Conservation (phyloP, 1,140 invertebrate genomes). For the Heliothis virescens region DNA sequence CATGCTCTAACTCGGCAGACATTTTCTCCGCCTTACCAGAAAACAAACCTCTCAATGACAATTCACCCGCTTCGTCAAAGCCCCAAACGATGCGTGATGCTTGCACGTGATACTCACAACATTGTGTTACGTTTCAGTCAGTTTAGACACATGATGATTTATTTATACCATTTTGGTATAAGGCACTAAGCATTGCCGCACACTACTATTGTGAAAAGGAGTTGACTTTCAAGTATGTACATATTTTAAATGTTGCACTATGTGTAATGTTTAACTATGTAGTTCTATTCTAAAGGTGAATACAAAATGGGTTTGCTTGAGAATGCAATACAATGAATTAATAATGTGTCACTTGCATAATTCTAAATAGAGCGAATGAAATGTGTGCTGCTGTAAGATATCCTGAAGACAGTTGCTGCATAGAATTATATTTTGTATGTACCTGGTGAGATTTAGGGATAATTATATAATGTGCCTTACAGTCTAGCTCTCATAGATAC, state of each 20-base stretch:
- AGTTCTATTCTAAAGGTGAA: conserved; percentile 11
- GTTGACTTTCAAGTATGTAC: conserved; percentile 21
- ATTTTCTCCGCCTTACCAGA: conserved; percentile 86
- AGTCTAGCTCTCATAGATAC: too few relatives aligned
- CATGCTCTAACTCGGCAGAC: conserved; percentile 84
- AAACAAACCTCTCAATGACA: conserved; percentile 82
- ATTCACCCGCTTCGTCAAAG: conserved; percentile 62
- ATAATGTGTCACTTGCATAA: neutral
- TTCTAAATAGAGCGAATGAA: too few relatives aligned
- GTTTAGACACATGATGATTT: conserved; percentile 51
- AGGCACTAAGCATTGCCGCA: conserved; percentile 46
- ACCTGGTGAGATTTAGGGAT: too few relatives aligned
- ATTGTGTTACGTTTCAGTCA: conserved; percentile 62
- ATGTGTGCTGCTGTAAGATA: neutral
- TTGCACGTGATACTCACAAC: conserved; percentile 68
- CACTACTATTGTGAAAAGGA: conserved; percentile 32
- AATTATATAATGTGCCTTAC: too few relatives aligned
- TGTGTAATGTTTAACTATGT: neutral
- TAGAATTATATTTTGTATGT: too few relatives aligned
- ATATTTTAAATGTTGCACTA: neutral
- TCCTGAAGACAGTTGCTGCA: too few relatives aligned
- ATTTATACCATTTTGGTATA: conserved; percentile 42
- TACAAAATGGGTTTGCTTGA: conserved; percentile 5
- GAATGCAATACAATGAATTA: conserved; percentile 5
- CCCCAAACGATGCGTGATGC: conserved; percentile 70